phyloP scores from a whole-genome alignment of 2,113 vertebrate species.

The Turnix velox region DNA sequence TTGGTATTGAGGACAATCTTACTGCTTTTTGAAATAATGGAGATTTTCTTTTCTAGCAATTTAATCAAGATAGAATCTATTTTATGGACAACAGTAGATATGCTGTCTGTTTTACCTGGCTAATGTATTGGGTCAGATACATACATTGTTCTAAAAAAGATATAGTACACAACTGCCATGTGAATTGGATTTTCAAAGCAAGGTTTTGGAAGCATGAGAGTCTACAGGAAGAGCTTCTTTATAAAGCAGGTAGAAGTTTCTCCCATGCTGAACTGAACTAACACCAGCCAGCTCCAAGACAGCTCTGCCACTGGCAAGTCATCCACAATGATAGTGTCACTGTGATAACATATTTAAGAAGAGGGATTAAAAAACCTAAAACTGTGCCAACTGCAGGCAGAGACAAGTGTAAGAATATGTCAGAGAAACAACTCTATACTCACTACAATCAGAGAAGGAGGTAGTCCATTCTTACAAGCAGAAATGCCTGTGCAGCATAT shows the following conservation, averaged over 20 bases:
- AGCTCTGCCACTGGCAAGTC: not conserved
- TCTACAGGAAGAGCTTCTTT: not conserved
- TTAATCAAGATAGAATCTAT: not conserved
- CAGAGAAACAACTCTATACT: not conserved
- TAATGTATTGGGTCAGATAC: not conserved
- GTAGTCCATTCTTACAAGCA: not conserved
- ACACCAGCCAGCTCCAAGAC: not conserved
- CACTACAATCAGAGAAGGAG: not conserved
- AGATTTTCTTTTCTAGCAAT: not conserved
- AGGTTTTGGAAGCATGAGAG: not conserved
- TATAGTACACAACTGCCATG: not conserved
- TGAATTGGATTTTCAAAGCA: not conserved
- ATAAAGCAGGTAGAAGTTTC: not conserved
- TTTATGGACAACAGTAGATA: not conserved
- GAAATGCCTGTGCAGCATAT: not conserved
- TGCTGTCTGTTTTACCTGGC: not conserved
- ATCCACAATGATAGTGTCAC: not conserved
- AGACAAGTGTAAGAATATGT: not conserved
- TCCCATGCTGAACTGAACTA: not conserved
- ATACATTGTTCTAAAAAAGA: not conserved
- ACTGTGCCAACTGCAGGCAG: not conserved
- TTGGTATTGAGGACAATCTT: not conserved
- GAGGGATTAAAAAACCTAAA: not conserved
- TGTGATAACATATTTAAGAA: not conserved
- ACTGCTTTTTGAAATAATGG: not conserved